These are phyloP conservation scores for Diarsia mendica DNA, from an alignment of 2,888 invertebrate genomes.

Conservation along the genomic window DNA sequence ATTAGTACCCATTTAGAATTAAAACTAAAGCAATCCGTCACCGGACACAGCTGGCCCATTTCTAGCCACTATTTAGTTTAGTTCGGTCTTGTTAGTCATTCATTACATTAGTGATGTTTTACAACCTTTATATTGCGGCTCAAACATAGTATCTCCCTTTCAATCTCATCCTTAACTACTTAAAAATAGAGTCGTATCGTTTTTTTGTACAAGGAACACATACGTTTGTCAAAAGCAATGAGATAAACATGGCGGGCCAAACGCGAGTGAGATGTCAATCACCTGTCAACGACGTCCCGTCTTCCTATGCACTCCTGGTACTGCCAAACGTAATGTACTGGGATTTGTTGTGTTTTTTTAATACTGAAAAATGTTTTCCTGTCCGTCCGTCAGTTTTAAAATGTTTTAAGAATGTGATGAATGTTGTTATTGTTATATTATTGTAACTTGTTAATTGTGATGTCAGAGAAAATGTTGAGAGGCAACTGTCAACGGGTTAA, in stretches of 20 bases:
- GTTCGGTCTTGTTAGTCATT: conserved; percentile 89
- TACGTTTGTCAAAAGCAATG: conserved; percentile 77
- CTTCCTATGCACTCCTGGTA: conserved; percentile 86
- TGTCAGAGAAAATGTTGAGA: conserved; percentile 55
- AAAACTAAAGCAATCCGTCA: conserved; percentile 85
- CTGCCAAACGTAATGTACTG: conserved; percentile 80
- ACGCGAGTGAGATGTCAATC: conserved; percentile 89
- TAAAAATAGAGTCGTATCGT: conserved; percentile 37
- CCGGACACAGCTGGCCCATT: conserved; percentile 89
- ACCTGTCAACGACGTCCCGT: conserved; percentile 88
- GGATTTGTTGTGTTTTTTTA: conserved; percentile 74
- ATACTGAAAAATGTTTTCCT: conserved; percentile 70
- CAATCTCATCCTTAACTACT: conserved; percentile 63
- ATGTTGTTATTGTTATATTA: conserved; percentile 63
- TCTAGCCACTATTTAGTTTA: conserved; percentile 89
- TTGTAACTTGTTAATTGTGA: conserved; percentile 66
- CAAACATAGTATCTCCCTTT: conserved; percentile 21
- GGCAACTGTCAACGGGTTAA: conserved; percentile 61
- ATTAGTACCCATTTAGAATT: conserved; percentile 89
- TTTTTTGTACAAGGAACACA: conserved; percentile 49
- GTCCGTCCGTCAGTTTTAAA: conserved; percentile 67
- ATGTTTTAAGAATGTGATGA: conserved; percentile 70
- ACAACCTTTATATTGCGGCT: conserved; percentile 68
- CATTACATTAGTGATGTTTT: conserved; percentile 87
- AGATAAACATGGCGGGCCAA: conserved; percentile 87